phyloP scores from a whole-genome alignment of 2,113 vertebrate genomes.

The Takifugu bimaculatus region DNA sequence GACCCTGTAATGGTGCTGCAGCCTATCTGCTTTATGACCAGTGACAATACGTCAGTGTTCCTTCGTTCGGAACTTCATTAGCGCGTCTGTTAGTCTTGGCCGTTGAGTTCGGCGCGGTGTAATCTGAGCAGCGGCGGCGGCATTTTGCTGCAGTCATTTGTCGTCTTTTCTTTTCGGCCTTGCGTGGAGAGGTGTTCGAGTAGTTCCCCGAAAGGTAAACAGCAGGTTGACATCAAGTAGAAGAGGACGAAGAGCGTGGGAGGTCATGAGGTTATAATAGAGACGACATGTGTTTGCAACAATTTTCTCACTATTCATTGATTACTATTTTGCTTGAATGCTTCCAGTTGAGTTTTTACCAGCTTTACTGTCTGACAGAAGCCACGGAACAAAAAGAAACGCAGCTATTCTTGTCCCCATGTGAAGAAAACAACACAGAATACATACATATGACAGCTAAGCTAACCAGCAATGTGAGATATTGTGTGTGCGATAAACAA shows the following conservation, averaged over 20 bases:
- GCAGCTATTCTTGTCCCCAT: not conserved
- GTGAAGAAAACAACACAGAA: not conserved
- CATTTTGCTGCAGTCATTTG: constrained; percentile 74
- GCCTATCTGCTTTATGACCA: constrained; percentile 70
- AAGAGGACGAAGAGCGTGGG: no score
- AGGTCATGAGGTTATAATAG: no score
- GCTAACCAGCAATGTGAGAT: constrained; percentile 5
- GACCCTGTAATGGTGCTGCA: constrained; percentile 63
- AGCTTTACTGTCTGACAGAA: not conserved
- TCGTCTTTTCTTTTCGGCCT: constrained; percentile 49
- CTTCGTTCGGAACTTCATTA: constrained; percentile 68
- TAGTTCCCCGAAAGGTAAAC: no score
- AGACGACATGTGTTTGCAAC: not conserved
- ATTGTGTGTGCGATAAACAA: constrained; percentile 7
- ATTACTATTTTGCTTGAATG: no score
- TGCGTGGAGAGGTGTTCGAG: no score
- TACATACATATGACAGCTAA: not conserved
- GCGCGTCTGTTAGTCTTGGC: constrained; percentile 71
- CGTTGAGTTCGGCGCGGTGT: constrained; percentile 61
- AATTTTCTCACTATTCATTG: not conserved
- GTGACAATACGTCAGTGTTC: constrained; percentile 70
- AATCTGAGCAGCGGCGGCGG: constrained; percentile 67
- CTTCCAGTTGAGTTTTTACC: not conserved
- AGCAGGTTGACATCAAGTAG: no score
- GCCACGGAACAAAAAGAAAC: not conserved